Base-by-base conservation (phyloP, 2,797 vertebrate species). In the Rhynchonycteris naso region DNA sequence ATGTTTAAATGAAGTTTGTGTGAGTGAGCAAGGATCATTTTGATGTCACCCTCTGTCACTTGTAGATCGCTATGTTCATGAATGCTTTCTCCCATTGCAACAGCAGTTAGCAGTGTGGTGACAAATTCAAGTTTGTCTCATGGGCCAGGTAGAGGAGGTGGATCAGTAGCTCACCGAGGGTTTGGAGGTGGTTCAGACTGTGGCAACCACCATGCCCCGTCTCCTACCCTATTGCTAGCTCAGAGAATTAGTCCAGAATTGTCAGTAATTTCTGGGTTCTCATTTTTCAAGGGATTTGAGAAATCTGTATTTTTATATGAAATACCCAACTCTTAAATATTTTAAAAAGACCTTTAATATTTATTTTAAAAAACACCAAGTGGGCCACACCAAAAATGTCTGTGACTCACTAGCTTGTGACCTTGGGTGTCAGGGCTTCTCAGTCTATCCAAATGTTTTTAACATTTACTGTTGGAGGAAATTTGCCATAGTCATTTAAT, bases 331-430 rank as follows among this genome's bases (percentile, higher is more conserved):
- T 92, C 54, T 71, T 58, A 92, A 59, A 54, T 87, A 66, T 52
- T 81, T 33, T 81, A 5, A 65, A 65, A 66, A 83, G 21, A 52
- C 11, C 30, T 66, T 83, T 66, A 66, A 47, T 66, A 75, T 66
- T 63, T 33, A 56, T 59, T 43, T 59, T 19, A 56, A 12, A 75
- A 72, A 26, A 54, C 18, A 43, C 30, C 4, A 13, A 33, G 2
- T 30, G 33, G 74, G 26, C 38, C 86, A 94, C 86, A 91, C 66
- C 68, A 58, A 66, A 76, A 84, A 28, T 13, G 18, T 35, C 43
- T 52, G 5, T 81, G 91, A 88, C 38, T 93, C 87, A 79, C 58
- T 9, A 54, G 65, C 52, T 56, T 72, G 79, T 75, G 65, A 90
- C 38, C 80, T 90, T 78, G 38, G 68, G 47, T 69, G 30, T 90